Evolutionary conservation across 1,140 invertebrate species (phyloP).

Genomic region (Streblospio benedicti): DNA sequence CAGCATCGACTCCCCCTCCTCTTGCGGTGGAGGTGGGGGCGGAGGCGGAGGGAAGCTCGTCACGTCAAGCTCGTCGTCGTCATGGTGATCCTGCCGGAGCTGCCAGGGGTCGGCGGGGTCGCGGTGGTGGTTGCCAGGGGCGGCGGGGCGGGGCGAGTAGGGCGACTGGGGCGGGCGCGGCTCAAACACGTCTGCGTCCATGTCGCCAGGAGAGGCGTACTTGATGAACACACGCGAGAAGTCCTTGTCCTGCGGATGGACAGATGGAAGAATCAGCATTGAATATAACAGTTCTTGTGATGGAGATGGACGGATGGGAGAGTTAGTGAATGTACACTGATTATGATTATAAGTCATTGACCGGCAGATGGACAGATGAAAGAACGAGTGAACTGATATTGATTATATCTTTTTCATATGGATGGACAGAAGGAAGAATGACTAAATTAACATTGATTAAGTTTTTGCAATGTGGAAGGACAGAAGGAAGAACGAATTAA

Average conservation of each 20-base stretch:
- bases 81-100: background rate
- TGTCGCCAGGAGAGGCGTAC: background rate
- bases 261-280: background rate
- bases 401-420: no score
- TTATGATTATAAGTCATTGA: no score
- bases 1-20: background rate
- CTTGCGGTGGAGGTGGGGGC: background rate
- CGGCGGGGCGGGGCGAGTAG: background rate
- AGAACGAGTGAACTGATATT: no score
- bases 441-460: no score
- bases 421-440: no score
- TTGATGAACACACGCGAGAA: conserved; percentile 10
- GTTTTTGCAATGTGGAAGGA: no score
- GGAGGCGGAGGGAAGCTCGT: background rate
- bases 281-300: background rate
- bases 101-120: background rate
- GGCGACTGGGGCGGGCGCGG: background rate
- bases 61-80: background rate
- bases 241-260: background rate
- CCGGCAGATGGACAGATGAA: no score
- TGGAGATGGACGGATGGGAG: no score
- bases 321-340: no score
- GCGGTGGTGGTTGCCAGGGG: background rate
- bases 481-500: no score
- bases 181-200: conserved; percentile 8